Evolutionary conservation across 2,888 invertebrate species (phyloP), one percentile per base, ranked within the genome.

Genomic region (Harpalus rubripes): DNA sequence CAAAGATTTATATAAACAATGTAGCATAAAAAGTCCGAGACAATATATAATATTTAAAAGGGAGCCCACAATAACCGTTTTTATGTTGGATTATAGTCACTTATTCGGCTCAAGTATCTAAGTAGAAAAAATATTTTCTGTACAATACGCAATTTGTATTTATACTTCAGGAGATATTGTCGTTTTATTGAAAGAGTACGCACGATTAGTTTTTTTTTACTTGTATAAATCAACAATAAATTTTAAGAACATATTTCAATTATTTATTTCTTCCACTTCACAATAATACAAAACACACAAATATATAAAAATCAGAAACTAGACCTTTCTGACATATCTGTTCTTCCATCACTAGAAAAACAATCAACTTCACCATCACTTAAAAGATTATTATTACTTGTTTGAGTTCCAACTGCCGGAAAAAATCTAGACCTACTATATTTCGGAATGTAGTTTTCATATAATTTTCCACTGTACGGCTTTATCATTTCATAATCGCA

Each of bases 361-460:
- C 12, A 39, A 22, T 59, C 56, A 58, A 83, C 22, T 76, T 83
- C 83, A 8, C 83, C 83, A 56, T 83, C 83, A 61, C 83, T 83
- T 41, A 83, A 59, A 10, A 82, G 58, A 58, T n/a, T 74, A 61
- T 76, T 56, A 15, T 68, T 56, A 72, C 56, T 82, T 7, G 82
- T 82, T n/a, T 82, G 82, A 39, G 82, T 82, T 15, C 58, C n/a
- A 58, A 68, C 44, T 8, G 52, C 15, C 4, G 82, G 82, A 26
- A 39, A 82, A 44, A 52, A 78, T 22, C 10, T 26, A 0, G 78
- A 78, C 16, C 12, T 68, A 15, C 39, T 32, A 68, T 32, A 68
- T 22, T 78, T 78, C 12, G 44, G 56, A 44, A 78, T 56, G 58
- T 78, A 52, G 44, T 52, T 39, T 22, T 26, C 52, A 68, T 65